These are phyloP conservation scores for Lithobates pipiens DNA, from an alignment of 2,797 vertebrate species.

Conservation along the genomic window DNA sequence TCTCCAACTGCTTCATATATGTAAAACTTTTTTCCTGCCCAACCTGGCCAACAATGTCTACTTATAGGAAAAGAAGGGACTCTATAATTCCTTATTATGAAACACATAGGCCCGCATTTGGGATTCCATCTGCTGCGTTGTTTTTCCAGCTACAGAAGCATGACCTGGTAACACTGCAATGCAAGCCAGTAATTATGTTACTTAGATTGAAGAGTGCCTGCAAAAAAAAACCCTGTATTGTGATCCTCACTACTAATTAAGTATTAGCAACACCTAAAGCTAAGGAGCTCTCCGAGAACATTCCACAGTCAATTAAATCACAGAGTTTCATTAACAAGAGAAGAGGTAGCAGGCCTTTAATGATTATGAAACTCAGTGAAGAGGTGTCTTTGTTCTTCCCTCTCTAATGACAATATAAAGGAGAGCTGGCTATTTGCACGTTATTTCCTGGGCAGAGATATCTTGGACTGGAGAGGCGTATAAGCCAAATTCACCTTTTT, in stretches of 20 bases:
- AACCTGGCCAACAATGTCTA: neutral
- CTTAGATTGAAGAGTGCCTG: conserved; percentile 20
- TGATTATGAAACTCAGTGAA: conserved; percentile 42
- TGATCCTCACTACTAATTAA: conserved; percentile 27
- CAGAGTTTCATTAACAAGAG: conserved; percentile 51
- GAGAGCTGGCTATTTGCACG: neutral
- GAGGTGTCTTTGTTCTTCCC: conserved; percentile 22
- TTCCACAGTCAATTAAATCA: conserved; percentile 56
- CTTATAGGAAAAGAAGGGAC: neutral
- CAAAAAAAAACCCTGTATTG: neutral
- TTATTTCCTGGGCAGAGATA: too few relatives aligned
- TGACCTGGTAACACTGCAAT: conserved; percentile 37
- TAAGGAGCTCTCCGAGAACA: conserved; percentile 30
- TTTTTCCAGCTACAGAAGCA: neutral
- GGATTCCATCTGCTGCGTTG: neutral
- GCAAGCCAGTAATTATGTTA: conserved; percentile 24
- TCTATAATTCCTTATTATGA: conserved; percentile 31
- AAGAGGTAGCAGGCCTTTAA: conserved; percentile 11
- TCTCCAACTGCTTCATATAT: neutral
- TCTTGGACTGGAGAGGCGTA: too few relatives aligned
- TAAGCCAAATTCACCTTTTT: too few relatives aligned
- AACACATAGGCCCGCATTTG: neutral
- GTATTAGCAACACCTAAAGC: conserved; percentile 48
- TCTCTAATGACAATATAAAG: neutral
- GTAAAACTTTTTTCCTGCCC: conserved; percentile 6